These are phyloP conservation scores for Ceuthmochares aereus DNA, from an alignment of 2,113 vertebrate species.

Conservation along the genomic window DNA sequence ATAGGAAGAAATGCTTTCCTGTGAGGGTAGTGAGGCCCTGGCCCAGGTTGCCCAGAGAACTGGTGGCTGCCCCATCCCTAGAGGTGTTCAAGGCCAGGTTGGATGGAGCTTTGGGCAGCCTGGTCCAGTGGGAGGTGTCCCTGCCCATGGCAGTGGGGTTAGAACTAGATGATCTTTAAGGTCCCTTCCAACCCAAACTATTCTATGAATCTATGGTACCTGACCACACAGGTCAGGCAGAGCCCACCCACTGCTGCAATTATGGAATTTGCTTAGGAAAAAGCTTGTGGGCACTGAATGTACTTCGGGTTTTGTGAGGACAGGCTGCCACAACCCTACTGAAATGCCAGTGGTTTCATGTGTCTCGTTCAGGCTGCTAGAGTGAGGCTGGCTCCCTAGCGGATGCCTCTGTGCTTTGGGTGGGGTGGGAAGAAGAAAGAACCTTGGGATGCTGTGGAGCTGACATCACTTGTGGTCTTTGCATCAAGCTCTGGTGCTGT, in stretches of 20 bases:
- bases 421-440: neutral
- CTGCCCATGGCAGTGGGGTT: too few relatives aligned
- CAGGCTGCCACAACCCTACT: fast-evolving
- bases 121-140: too few relatives aligned
- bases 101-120: too few relatives aligned
- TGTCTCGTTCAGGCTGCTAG: fast-evolving
- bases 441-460: neutral
- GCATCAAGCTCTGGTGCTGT: neutral
- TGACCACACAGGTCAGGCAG: fast-evolving
- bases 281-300: neutral
- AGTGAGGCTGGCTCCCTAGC: fast-evolving
- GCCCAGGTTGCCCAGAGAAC: too few relatives aligned
- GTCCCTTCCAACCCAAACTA: too few relatives aligned
- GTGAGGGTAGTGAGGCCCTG: too few relatives aligned
- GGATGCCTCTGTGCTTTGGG: fast-evolving
- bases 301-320: neutral
- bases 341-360: fast-evolving
- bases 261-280: fast-evolving
- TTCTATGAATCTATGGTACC: too few relatives aligned
- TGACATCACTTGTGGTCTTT: neutral
- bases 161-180: too few relatives aligned
- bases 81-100: too few relatives aligned
- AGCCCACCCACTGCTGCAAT: neutral
- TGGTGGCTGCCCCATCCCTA: too few relatives aligned
- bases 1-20: too few relatives aligned